These are phyloP conservation scores for Fringilla coelebs DNA, from an alignment of 2,797 vertebrate species.

Conservation along the genomic window DNA sequence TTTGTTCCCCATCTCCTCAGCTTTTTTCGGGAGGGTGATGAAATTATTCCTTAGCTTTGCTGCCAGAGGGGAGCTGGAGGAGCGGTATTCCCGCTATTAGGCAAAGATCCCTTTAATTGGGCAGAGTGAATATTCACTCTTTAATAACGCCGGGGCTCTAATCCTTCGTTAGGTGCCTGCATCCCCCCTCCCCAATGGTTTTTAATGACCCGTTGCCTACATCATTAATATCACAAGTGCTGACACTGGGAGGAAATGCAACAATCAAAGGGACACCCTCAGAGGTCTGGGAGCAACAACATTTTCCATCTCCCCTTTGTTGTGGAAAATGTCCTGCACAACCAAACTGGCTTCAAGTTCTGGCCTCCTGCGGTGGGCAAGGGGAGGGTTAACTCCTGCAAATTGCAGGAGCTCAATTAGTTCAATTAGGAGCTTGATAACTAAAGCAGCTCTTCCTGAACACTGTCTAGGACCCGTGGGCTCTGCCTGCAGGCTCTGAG, in stretches of 20 bases:
- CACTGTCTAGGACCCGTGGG: not conserved
- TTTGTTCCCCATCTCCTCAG: not conserved
- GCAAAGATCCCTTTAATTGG: slow-evolving; percentile 57
- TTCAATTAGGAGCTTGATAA: slow-evolving; percentile 51
- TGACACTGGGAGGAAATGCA: slow-evolving; percentile 42
- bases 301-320: slow-evolving; percentile 32
- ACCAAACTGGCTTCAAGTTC: not conserved
- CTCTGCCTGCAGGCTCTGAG: slow-evolving; percentile 25
- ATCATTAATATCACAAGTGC: slow-evolving; percentile 61
- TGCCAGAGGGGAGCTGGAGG: slow-evolving; percentile 49
- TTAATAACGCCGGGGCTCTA: slow-evolving; percentile 16
- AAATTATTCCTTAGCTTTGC: slow-evolving; percentile 39
- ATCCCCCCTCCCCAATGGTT: not conserved
- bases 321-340: not conserved
- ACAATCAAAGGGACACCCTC: slow-evolving; percentile 57
- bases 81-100: not conserved
- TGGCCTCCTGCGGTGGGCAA: not conserved
- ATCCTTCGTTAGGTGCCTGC: slow-evolving; percentile 43
- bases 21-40: not conserved
- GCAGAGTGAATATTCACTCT: slow-evolving; percentile 55
- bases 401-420: slow-evolving; percentile 58
- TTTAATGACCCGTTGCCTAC: slow-evolving; percentile 52
- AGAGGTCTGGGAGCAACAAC: slow-evolving; percentile 18
- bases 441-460: slow-evolving; percentile 31
- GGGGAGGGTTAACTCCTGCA: slow-evolving; percentile 28